Evolutionary conservation across 2,797 vertebrate species (phyloP).

Genomic region (Allobates femoralis): DNA sequence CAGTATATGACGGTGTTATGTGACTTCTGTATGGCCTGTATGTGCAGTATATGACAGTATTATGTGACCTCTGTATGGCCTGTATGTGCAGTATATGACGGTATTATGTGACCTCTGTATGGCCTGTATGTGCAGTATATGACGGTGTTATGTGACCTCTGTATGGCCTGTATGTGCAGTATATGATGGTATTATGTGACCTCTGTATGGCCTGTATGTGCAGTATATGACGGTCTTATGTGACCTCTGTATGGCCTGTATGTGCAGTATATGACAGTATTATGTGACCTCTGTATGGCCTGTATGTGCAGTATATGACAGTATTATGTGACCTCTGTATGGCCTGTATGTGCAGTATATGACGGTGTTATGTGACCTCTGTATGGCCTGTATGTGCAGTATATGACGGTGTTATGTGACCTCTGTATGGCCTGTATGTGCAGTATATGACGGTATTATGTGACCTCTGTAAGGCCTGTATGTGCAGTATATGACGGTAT

Average conservation of each 20-base stretch:
- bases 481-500: neutral
- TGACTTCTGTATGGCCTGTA: no score
- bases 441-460: neutral
- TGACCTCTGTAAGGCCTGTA: neutral
- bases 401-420: neutral
- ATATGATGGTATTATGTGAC: neutral
- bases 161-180: neutral
- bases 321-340: neutral
- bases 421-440: neutral
- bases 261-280: neutral
- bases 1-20: no score
- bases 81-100: no score
- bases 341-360: neutral
- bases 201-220: neutral
- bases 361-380: neutral
- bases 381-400: neutral
- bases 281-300: neutral
- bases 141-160: no score
- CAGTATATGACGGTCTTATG: neutral
- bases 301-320: neutral
- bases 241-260: neutral
- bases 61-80: no score
- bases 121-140: no score
- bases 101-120: no score
- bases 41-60: no score